These are phyloP conservation scores for Zophobas atratus DNA, from an alignment of 1,140 invertebrate species.

Conservation along the genomic window DNA sequence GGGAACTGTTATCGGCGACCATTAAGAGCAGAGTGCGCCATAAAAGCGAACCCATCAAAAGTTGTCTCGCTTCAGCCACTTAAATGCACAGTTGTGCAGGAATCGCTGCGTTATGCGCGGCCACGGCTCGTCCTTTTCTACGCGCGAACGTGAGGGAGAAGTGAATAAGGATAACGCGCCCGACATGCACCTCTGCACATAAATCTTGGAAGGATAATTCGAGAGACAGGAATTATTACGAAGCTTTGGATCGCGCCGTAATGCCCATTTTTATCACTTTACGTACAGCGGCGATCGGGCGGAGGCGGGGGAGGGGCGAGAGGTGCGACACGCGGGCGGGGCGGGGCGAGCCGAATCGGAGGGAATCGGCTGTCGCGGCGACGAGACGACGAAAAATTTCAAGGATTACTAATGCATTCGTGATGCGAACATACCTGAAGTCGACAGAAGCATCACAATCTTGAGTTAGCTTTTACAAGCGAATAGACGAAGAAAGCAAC, in stretches of 20 bases:
- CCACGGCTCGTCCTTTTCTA: constrained; percentile 39
- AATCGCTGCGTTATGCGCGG: constrained; percentile 40
- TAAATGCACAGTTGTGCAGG: constrained; percentile 55
- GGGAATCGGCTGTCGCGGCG: no score
- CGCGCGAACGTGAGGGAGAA: constrained; percentile 6
- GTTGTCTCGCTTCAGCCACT: constrained; percentile 61
- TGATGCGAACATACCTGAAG: no score
- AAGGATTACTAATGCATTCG: no score
- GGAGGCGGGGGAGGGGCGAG: constrained; percentile 2
- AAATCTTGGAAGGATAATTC: constrained; percentile 54
- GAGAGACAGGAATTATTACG: constrained; percentile 52
- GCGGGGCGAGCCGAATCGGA: no score
- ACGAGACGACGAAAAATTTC: no score
- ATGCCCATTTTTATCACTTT: constrained; percentile 51
- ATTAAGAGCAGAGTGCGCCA: constrained; percentile 60
- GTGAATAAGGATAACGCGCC: constrained; percentile 35
- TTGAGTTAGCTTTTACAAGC: no score
- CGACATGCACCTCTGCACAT: constrained; percentile 46
- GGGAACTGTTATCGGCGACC: constrained; percentile 57
- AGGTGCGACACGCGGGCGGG: no score
- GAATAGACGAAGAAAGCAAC: no score
- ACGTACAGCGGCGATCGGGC: constrained; percentile 48
- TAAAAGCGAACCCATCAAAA: constrained; percentile 62
- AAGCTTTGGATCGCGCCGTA: constrained; percentile 49
- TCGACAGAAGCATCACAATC: no score